Conservation (phyloP, 1,140 invertebrate species). For the Hypothenemus hampei region DNA sequence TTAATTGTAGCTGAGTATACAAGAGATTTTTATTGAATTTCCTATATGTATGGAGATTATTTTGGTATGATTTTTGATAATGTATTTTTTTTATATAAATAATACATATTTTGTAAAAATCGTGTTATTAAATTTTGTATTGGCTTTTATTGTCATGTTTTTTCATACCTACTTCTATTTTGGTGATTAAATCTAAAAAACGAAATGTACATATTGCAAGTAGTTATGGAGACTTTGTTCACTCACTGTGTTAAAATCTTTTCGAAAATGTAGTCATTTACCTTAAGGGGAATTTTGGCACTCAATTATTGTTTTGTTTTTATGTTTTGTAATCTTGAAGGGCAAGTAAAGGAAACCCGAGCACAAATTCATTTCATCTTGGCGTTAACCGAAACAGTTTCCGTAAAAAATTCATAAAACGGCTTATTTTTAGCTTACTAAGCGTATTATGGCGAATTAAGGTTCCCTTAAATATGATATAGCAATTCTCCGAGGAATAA, state of each 20-base stretch:
- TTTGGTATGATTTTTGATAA: background rate
- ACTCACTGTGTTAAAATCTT: background rate
- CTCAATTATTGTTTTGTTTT: conserved; percentile 11
- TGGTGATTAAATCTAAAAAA: background rate
- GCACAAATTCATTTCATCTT: conserved; percentile 11
- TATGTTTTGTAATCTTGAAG: conserved; percentile 1
- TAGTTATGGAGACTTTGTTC: background rate
- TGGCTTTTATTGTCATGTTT: background rate
- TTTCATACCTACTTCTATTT: background rate
- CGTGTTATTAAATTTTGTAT: too few relatives aligned
- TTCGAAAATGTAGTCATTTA: background rate
- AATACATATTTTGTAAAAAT: background rate
- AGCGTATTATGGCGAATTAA: conserved; percentile 25
- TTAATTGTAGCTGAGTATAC: too few relatives aligned
- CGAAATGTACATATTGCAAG: background rate
- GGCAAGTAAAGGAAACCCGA: conserved; percentile 6
- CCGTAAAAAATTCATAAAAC: conserved; percentile 27
- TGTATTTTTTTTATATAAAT: background rate
- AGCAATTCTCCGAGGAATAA: conserved; percentile 20
- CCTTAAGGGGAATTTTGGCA: background rate
- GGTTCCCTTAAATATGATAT: conserved; percentile 26
- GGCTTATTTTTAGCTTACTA: conserved; percentile 23
- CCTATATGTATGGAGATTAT: too few relatives aligned
- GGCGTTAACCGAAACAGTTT: conserved; percentile 19
- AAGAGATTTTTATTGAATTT: too few relatives aligned